These are phyloP conservation scores for Pseudomyrmex flavicornis DNA, from an alignment of 1,140 invertebrate genomes.

Conservation along the genomic window DNA sequence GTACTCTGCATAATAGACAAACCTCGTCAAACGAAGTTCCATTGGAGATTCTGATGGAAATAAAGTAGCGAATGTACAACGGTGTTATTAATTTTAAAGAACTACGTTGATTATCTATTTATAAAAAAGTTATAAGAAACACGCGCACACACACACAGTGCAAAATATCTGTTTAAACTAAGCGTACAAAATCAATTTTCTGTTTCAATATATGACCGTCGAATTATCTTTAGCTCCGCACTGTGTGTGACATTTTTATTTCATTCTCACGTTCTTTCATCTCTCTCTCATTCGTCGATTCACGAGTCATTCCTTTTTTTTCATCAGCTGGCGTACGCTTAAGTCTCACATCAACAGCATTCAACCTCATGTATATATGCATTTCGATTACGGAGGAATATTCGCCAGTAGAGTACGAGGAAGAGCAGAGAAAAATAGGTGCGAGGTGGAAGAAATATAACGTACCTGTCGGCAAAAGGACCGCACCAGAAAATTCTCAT, in stretches of 20 bases:
- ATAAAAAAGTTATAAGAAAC: too few relatives aligned
- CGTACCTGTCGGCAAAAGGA: conserved; percentile 47
- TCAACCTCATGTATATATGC: conserved; percentile 77
- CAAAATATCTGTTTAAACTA: too few relatives aligned
- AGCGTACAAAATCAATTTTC: not conserved
- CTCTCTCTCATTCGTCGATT: conserved; percentile 20
- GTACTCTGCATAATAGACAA: not conserved
- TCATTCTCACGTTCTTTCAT: not conserved
- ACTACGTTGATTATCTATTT: too few relatives aligned
- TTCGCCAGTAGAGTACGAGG: conserved; percentile 38
- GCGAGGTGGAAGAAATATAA: conserved; percentile 19
- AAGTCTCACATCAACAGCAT: conserved; percentile 71
- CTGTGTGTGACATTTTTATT: conserved; percentile 10
- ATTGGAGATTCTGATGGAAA: not conserved
- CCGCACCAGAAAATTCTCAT: conserved; percentile 29
- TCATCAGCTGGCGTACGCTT: conserved; percentile 58
- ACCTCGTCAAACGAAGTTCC: conserved; percentile 16
- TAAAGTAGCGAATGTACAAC: not conserved
- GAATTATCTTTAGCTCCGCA: conserved; percentile 27
- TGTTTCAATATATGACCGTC: conserved; percentile 15
- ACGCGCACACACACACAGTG: too few relatives aligned
- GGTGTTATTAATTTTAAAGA: not conserved
- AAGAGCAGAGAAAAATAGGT: not conserved
- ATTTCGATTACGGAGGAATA: conserved; percentile 76
- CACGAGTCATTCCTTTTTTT: conserved; percentile 43